phyloP scores from a whole-genome alignment of 1,140 invertebrate genomes.

The Temnothorax longispinosus region DNA sequence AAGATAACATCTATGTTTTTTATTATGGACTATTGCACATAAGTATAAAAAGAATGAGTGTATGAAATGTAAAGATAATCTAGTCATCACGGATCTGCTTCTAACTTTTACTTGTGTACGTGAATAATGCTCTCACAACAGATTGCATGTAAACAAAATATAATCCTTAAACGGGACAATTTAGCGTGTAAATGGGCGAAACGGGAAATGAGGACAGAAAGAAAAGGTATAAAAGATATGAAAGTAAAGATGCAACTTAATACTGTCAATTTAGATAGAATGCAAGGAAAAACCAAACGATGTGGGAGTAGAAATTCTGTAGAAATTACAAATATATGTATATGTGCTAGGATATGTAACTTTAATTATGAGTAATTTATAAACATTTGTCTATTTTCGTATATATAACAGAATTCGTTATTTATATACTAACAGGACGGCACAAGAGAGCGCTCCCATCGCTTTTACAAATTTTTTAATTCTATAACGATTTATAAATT shows the following conservation, averaged over 20 bases:
- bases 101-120: slow-evolving; percentile 70
- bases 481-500: background rate
- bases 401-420: slow-evolving; percentile 68
- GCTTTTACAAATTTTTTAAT: background rate
- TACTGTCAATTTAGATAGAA: slow-evolving; percentile 74
- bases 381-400: slow-evolving; percentile 77
- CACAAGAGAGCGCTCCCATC: slow-evolving; percentile 53
- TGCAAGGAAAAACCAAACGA: slow-evolving; percentile 56
- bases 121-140: slow-evolving; percentile 45
- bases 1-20: slow-evolving; percentile 72
- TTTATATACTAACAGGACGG: slow-evolving; percentile 69
- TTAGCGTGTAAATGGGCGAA: slow-evolving; percentile 45
- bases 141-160: slow-evolving; percentile 59
- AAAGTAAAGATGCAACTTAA: slow-evolving; percentile 72
- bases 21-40: slow-evolving; percentile 74
- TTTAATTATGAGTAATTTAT: slow-evolving; percentile 73
- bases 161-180: slow-evolving; percentile 45
- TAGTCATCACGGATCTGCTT: slow-evolving; percentile 82
- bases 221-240: slow-evolving; percentile 50
- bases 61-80: slow-evolving; percentile 83
- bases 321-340: slow-evolving; percentile 73
- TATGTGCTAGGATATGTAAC: slow-evolving; percentile 69
- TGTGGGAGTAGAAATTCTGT: slow-evolving; percentile 53
- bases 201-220: slow-evolving; percentile 50
- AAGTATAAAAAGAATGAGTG: slow-evolving; percentile 79